Base-by-base conservation (phyloP, 2,113 vertebrate species). In the Hassar affinis region DNA sequence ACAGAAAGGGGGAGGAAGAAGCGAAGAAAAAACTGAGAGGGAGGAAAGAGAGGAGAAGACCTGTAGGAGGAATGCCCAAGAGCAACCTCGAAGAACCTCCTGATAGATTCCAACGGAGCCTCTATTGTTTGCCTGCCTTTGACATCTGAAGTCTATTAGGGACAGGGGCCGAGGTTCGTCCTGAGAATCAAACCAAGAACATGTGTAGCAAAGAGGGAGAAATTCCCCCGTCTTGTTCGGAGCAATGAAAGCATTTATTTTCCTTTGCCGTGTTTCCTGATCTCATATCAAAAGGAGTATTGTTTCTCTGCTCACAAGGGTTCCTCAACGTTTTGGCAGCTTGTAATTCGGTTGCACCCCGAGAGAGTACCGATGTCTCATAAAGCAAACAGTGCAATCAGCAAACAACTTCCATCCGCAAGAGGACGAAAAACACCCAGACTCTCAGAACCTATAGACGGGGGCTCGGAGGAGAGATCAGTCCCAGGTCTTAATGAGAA, bases 71-170 rank as follows among this genome's bases (percentile, higher is more conserved):
- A 84, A 85, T 76, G 82, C 85, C 82, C 88, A 79, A 56, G 83
- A 85, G 85, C 78, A 83, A 80, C 93, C 86, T 90, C 71, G 77
- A 90, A 92, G 93, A 93, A 91, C 87, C 92, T 91, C 90, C 91
- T 93, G 93, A 94, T 94, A 93, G 91, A 91, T 91, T 93, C 93
- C 90, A 88, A 89, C 90, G 89, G 88, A 89, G 86, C 90, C 90
- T 91, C 89, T 84, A 90, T 91, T 90, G 89, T 91, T 88, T 91
- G 88, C 89, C 91, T 88, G 86, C 86, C 89, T 85, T 90, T 90
- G 91, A 94, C 93, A 94, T 94, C 93, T 94, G 93, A 94, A 92
- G 92, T 92, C 89, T 91, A 94, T 94, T 94, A 94, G 88, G 92
- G 89, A 90, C 89, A 89, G 92, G 90, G 92, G 86, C 92, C 88